These are phyloP conservation scores for human DNA, from an alignment of 2,113 vertebrate species.

Conservation along the genomic window GRCh38 chr22:44272501-44273000, in stretches of 20 bases:
- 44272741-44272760: accelerated
- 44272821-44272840: not conserved
- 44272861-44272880: too few species aligned
- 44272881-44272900: too few species aligned
- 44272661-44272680: not conserved
- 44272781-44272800: accelerated
- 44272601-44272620: accelerated
- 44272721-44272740: not conserved
- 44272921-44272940: too few species aligned
- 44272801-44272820: accelerated
- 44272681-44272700: not conserved
- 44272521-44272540: accelerated
- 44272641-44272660: not conserved
- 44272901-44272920: too few species aligned
- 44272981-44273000: too few species aligned
- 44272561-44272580: accelerated
- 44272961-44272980: too few species aligned
- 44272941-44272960: too few species aligned
- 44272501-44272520: accelerated
- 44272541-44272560: not conserved
- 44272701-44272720: not conserved
- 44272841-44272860: not conserved
- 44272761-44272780: accelerated
- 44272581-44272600: accelerated
- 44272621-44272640: accelerated